These are phyloP conservation scores for Lasioglossum lativentre DNA, from an alignment of 2,888 invertebrate species.

Conservation along the genomic window DNA sequence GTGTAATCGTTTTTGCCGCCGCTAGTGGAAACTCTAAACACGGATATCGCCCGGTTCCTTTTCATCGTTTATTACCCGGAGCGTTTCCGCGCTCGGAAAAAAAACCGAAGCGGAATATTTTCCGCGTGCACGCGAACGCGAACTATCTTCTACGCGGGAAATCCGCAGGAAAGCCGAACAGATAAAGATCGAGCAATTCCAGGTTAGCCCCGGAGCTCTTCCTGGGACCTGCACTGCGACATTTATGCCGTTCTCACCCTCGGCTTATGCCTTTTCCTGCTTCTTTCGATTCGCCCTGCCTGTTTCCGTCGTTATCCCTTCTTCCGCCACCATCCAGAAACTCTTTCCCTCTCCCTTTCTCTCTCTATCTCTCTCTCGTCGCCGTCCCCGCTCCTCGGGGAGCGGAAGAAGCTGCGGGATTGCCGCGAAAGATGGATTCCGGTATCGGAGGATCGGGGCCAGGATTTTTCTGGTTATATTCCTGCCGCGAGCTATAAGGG, in stretches of 20 bases:
- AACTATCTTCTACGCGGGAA: conserved; percentile 11
- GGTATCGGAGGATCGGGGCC: conserved; percentile 69
- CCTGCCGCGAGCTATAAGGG: conserved; percentile 66
- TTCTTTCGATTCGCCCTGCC: conserved; percentile 21
- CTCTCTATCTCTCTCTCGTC: neutral
- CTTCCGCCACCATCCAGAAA: neutral
- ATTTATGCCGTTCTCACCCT: conserved; percentile 64
- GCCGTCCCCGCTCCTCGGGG: conserved; percentile 9
- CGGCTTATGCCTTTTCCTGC: conserved; percentile 45
- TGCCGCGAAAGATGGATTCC: conserved; percentile 70
- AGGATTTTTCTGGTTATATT: conserved; percentile 73
- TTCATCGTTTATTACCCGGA: conserved; percentile 1
- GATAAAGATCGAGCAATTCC: conserved; percentile 61
- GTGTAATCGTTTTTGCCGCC: conserved; percentile 7
- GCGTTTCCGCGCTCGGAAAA: neutral
- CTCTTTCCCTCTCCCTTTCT: neutral
- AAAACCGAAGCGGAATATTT: neutral
- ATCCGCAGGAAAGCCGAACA: conserved; percentile 34
- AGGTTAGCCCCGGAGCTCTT: conserved; percentile 58
- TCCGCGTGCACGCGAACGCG: neutral
- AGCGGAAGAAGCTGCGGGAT: conserved; percentile 58
- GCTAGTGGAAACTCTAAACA: neutral
- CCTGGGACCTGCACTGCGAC: conserved; percentile 72
- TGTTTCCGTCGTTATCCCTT: conserved; percentile 29
- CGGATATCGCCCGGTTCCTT: conserved; percentile 7